A percentile compares a stretch with the other conserved stretches of the same genome.
Conservation (phyloP, 2,113 vertebrate species). For the human (Homo sapiens) region GRCh38 chrX:86843001-86843500, state of each 20-base stretch:
- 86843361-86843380: not conserved
- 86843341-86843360: not conserved
- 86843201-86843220: not conserved
- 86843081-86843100: not conserved
- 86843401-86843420: not conserved
- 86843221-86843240: not conserved
- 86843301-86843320: not conserved
- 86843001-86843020: not conserved
- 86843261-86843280: not conserved
- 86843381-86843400: not conserved
- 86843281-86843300: not conserved
- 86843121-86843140: not conserved
- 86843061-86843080: not conserved
- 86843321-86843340: not conserved
- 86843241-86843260: not conserved
- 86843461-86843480: not conserved
- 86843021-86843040: not conserved
- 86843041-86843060: not conserved
- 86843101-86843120: not conserved
- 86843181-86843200: not conserved
- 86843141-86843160: not conserved
- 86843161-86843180: not conserved
- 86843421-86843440: not conserved
- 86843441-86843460: not conserved
- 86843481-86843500: not conserved